A percentile compares a stretch with the other conserved stretches of the same genome.
These are phyloP conservation scores for Gymnodraco acuticeps DNA, from an alignment of 2,797 vertebrate species.

Conservation along the genomic window DNA sequence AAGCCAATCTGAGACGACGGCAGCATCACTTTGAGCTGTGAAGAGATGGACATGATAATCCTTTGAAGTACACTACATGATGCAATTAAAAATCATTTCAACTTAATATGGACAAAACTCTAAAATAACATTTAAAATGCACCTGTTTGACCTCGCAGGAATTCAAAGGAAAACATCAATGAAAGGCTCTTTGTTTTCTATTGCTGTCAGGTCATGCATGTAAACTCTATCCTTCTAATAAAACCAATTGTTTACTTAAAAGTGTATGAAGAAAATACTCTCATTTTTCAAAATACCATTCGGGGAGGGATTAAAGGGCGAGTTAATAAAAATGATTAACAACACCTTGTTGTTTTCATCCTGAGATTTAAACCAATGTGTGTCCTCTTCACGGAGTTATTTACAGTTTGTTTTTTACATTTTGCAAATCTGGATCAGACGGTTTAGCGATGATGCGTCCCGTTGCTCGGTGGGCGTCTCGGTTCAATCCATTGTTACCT, in stretches of 20 bases:
- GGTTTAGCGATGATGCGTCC: conserved; percentile 48
- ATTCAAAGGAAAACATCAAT: conserved; percentile 36
- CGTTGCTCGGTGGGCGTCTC: conserved; percentile 38
- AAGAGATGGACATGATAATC: conserved; percentile 34
- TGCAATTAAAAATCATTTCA: conserved; percentile 34
- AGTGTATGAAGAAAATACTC: conserved; percentile 80
- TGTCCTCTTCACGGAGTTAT: conserved; percentile 64
- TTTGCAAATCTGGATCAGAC: conserved; percentile 42
- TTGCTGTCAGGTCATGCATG: conserved; percentile 81
- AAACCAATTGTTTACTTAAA: conserved; percentile 76
- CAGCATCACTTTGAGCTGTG: conserved; percentile 23
- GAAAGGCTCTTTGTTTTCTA: conserved; percentile 72
- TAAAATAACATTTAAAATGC: conserved; percentile 46
- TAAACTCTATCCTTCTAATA: conserved; percentile 74
- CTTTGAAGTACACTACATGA: conserved; percentile 26
- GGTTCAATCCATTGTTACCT: conserved; percentile 30
- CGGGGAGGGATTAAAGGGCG: conserved; percentile 77
- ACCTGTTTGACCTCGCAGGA: conserved; percentile 20
- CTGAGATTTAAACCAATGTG: conserved; percentile 85
- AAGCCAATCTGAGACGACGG: conserved; percentile 23
- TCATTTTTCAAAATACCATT: conserved; percentile 78
- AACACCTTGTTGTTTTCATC: conserved; percentile 82
- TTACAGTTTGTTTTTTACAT: conserved; percentile 53
- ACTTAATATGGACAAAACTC: conserved; percentile 41
- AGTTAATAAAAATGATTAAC: conserved; percentile 75